Evolutionary conservation across 1,140 invertebrate species (phyloP).

Genomic region (Copidosoma floridanum): DNA sequence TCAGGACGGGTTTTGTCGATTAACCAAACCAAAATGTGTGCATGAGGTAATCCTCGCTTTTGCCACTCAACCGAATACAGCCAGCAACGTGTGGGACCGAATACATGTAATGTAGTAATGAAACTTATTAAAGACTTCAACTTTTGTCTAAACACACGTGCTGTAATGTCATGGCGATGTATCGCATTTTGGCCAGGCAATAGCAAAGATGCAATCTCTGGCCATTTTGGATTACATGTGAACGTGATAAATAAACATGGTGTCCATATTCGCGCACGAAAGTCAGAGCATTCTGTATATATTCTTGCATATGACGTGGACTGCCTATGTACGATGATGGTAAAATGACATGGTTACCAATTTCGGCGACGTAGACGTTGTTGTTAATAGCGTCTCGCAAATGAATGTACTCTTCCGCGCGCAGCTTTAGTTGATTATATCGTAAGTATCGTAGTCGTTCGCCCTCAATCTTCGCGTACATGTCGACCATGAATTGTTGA

Average conservation of each 20-base stretch:
- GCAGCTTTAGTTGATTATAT: conserved; percentile 53
- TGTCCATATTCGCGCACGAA: conserved; percentile 53
- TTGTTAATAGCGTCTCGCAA: conserved; percentile 4
- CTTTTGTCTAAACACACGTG: no score
- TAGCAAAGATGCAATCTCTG: conserved; percentile 49
- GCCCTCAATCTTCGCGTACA: conserved; percentile 57
- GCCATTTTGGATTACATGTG: no score
- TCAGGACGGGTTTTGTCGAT: not conserved
- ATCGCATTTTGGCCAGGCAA: no score
- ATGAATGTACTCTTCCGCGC: conserved; percentile 54
- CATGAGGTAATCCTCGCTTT: no score
- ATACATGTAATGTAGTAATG: no score
- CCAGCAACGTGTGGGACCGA: no score
- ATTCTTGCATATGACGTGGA: conserved; percentile 54
- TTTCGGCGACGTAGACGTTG: conserved; percentile 22
- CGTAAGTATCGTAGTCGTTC: conserved; percentile 48
- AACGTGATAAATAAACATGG: conserved; percentile 49
- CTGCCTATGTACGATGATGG: conserved; percentile 49
- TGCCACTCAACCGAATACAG: no score
- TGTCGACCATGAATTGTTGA: conserved; percentile 53
- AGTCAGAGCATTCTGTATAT: conserved; percentile 48
- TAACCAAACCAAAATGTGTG: no score
- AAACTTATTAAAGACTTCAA: no score
- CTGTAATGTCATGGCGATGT: no score
- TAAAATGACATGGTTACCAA: conserved; percentile 48